A percentile compares a stretch with the other conserved stretches of the same genome.
These are phyloP conservation scores for Epizoanthus rinbou DNA, from an alignment of 92 coral and sea anemone species.

Conservation along the genomic window DNA sequence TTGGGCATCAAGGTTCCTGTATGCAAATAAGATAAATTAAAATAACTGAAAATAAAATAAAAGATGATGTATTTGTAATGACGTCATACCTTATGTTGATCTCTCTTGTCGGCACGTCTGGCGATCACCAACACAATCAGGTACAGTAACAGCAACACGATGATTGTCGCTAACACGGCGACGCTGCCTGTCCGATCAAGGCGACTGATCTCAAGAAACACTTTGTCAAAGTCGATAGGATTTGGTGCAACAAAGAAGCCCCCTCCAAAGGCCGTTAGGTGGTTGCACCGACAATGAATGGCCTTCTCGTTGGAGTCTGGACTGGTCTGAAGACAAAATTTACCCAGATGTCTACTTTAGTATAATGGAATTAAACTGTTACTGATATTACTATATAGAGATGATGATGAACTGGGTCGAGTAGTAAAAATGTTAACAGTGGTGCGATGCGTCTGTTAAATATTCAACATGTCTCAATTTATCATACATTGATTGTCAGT, in stretches of 20 bases:
- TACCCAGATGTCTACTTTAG: no score
- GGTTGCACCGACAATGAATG: constrained; percentile 77
- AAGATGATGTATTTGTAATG: no score
- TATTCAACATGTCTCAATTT: no score
- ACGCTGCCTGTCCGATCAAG: constrained; percentile 68
- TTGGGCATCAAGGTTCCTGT: no score
- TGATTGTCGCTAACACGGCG: constrained; percentile 66
- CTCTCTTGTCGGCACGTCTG: constrained; percentile 70
- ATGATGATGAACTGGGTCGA: no score
- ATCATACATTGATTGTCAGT: no score
- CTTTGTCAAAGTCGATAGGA: constrained; percentile 77
- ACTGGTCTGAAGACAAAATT: constrained; percentile 60
- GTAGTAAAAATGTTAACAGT: no score
- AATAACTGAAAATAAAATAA: no score
- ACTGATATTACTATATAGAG: no score
- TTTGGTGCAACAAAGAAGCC: constrained; percentile 73
- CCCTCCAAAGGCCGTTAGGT: constrained; percentile 86
- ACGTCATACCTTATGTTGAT: constrained; percentile 61
- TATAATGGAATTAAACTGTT: no score
- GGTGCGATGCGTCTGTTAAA: no score
- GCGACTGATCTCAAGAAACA: constrained; percentile 51
- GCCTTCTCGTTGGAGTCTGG: constrained; percentile 43
- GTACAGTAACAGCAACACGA: constrained; percentile 57
- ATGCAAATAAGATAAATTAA: no score
- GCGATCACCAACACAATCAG: constrained; percentile 61